Evolutionary conservation across 2,888 invertebrate genomes (phyloP).

Genomic region (Drosophila buzzatii): DNA sequence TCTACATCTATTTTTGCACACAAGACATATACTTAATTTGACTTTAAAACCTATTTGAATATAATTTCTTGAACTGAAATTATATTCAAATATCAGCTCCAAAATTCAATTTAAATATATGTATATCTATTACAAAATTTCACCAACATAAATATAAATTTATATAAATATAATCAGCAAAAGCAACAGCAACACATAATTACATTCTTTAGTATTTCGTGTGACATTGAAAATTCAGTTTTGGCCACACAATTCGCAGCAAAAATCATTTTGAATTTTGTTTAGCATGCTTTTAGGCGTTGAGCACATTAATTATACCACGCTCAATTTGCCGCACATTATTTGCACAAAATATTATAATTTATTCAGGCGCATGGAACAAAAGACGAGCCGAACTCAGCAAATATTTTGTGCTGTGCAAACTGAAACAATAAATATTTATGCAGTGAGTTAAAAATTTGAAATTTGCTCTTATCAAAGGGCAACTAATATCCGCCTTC

Average conservation of each 20-base stretch:
- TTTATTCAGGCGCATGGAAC: slow-evolving; percentile 31
- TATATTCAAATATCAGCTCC: not conserved
- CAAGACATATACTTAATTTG: not conserved
- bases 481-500: slow-evolving; percentile 39
- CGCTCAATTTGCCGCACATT: slow-evolving; percentile 39
- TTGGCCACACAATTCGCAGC: not conserved
- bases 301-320: slow-evolving; percentile 34
- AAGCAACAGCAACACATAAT: not conserved
- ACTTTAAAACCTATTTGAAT: not conserved
- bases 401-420: slow-evolving; percentile 4
- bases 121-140: not conserved
- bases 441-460: not conserved
- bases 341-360: slow-evolving; percentile 30
- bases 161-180: not conserved
- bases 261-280: slow-evolving; percentile 9
- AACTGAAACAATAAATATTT: slow-evolving; percentile 2
- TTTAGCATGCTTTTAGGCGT: slow-evolving; percentile 10
- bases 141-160: not conserved
- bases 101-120: not conserved
- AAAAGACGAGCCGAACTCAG: slow-evolving; percentile 15
- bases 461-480: not conserved
- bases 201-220: not conserved
- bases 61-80: too few species aligned
- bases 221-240: slow-evolving; percentile 4
- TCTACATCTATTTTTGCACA: not conserved